phyloP scores from a whole-genome alignment of 2,888 invertebrate species.

The Lycocerus yunnanus region DNA sequence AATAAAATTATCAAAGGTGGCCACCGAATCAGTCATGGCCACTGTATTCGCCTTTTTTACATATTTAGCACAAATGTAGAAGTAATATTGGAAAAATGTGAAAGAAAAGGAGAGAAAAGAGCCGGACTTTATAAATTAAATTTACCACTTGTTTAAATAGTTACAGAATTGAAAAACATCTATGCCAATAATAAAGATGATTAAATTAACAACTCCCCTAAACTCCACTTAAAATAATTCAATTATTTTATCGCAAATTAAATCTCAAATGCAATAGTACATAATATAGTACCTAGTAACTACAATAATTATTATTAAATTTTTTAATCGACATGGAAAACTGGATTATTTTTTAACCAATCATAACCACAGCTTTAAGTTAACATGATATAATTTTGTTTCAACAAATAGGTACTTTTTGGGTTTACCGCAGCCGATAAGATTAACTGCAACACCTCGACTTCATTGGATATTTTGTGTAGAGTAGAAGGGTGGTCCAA shows the following conservation, averaged over 20 bases:
- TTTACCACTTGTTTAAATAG: not conserved
- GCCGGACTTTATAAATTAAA: not conserved
- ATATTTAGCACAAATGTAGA: not conserved
- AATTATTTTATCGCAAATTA: not conserved
- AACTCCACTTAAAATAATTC: not conserved
- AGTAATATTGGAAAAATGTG: not conserved
- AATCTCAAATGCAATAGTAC: not conserved
- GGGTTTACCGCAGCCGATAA: not conserved
- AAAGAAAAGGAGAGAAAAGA: not conserved
- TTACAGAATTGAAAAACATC: not conserved
- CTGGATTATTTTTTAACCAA: not conserved
- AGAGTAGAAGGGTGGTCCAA: not conserved
- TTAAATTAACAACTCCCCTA: not conserved
- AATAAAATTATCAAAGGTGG: too few relatives aligned
- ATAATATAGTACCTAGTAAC: not conserved
- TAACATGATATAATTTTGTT: not conserved
- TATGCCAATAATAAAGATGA: not conserved
- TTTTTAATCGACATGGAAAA: not conserved
- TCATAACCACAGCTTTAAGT: not conserved
- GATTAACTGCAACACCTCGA: not conserved
- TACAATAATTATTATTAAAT: not conserved
- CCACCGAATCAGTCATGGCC: too few relatives aligned
- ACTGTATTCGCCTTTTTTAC: too few relatives aligned
- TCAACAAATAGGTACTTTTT: not conserved
- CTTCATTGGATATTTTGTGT: not conserved